phyloP scores from a whole-genome alignment of 2,888 invertebrate species.

The Leptinotarsa haldemani region DNA sequence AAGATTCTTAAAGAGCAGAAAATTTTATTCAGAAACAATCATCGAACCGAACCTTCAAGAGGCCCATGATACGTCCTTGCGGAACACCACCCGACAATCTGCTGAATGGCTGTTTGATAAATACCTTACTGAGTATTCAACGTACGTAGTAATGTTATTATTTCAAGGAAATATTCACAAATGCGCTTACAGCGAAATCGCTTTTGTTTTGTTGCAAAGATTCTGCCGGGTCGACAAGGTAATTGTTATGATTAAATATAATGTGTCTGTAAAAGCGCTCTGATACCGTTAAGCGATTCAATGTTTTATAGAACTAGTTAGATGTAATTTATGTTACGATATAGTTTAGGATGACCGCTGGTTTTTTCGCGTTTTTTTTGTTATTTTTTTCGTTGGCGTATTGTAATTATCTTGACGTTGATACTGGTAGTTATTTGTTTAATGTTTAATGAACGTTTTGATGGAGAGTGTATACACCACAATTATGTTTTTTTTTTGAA shows the following conservation, averaged over 20 bases:
- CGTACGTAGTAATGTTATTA: constrained; percentile 17
- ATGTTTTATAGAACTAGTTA: constrained; percentile 24
- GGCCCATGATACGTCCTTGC: not conserved
- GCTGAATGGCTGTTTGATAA: constrained; percentile 9
- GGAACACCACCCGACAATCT: not conserved
- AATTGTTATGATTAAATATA: constrained; percentile 35
- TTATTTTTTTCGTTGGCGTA: constrained; percentile 5
- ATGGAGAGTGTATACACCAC: not conserved
- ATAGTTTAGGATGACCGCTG: constrained; percentile 14
- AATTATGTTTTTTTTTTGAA: not conserved
- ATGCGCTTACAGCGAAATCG: constrained; percentile 32
- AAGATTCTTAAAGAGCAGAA: no score
- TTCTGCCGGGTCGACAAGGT: constrained; percentile 29
- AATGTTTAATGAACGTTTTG: not conserved
- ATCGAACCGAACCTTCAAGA: not conserved
- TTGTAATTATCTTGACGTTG: not conserved
- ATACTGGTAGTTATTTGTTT: constrained; percentile 3
- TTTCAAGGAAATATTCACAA: constrained; percentile 36
- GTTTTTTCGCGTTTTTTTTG: not conserved
- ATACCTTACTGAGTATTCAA: constrained; percentile 14
- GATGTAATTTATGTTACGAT: constrained; percentile 16
- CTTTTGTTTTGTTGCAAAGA: constrained; percentile 28
- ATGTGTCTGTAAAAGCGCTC: constrained; percentile 27
- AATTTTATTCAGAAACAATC: not conserved
- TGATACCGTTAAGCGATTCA: constrained; percentile 25